Evolutionary conservation across 1,140 invertebrate species (phyloP).

Genomic region (Dendrolimus punctatus): DNA sequence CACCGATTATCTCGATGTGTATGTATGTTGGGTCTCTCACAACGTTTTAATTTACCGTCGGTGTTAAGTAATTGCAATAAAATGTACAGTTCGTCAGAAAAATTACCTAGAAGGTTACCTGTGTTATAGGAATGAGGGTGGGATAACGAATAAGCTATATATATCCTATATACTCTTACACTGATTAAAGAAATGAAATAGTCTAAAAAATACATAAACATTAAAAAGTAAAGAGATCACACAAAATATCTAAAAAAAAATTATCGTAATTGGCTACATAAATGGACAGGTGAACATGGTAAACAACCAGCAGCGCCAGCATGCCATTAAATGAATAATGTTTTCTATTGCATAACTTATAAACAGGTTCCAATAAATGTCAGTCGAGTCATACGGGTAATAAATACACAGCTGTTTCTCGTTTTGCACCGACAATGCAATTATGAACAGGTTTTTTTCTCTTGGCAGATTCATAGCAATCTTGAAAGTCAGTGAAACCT

Average conservation of each 20-base stretch:
- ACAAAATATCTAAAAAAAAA: not conserved
- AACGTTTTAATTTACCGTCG: no score
- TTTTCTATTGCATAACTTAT: slow-evolving; percentile 62
- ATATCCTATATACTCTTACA: no score
- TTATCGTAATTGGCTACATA: slow-evolving; percentile 30
- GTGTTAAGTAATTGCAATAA: no score
- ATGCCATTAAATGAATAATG: slow-evolving; percentile 41
- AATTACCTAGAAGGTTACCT: no score
- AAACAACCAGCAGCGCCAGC: slow-evolving; percentile 29
- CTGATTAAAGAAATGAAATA: no score
- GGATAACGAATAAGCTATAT: no score
- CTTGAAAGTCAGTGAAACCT: slow-evolving; percentile 2
- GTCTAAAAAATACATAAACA: no score
- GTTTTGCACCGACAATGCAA: slow-evolving; percentile 40
- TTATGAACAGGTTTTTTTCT: slow-evolving; percentile 40
- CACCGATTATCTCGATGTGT: no score
- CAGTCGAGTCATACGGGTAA: slow-evolving; percentile 43
- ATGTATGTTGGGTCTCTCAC: no score
- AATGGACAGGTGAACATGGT: slow-evolving; percentile 49
- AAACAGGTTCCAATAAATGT: slow-evolving; percentile 59
- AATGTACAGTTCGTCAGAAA: no score
- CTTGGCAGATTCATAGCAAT: slow-evolving; percentile 41
- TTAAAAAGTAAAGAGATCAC: no score
- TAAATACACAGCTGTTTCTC: slow-evolving; percentile 46
- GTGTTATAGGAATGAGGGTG: no score